Conservation (phyloP, 2,113 vertebrate species). For the Oncorhynchus kisutch region DNA sequence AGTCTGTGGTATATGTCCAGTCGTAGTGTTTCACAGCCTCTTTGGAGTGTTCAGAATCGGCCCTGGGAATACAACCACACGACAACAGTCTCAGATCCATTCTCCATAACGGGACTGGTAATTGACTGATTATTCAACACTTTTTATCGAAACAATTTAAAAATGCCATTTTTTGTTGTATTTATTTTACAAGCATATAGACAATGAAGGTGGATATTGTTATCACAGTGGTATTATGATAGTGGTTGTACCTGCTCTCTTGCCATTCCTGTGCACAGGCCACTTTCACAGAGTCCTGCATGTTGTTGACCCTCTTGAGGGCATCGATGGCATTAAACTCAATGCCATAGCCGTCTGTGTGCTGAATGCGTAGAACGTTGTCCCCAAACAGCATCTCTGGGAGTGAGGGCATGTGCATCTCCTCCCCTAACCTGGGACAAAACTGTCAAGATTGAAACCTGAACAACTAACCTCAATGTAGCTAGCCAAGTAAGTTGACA, state of each 20-base stretch:
- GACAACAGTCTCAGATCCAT: neutral
- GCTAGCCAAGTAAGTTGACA: neutral
- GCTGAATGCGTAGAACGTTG: constrained; percentile 89
- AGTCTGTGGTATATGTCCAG: constrained; percentile 98
- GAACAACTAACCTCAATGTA: neutral
- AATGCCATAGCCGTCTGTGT: constrained; percentile 86
- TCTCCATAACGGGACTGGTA: constrained; percentile 42
- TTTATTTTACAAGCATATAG: neutral
- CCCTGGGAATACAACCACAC: constrained; percentile 63
- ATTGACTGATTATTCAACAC: neutral
- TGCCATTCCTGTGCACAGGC: constrained; percentile 97
- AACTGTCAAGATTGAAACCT: neutral
- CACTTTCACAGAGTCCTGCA: constrained; percentile 88
- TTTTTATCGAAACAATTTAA: neutral
- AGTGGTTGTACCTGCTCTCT: constrained; percentile 83
- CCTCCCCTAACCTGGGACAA: constrained; percentile 81
- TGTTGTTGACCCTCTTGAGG: constrained; percentile 89
- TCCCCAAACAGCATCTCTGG: constrained; percentile 99
- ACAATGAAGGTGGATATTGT: neutral
- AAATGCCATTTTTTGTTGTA: neutral
- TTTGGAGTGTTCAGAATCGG: constrained; percentile 89
- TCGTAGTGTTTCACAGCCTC: constrained; percentile 92
- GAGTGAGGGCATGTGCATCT: constrained; percentile 89
- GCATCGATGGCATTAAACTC: constrained; percentile 94
- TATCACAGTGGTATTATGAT: neutral